phyloP scores from a whole-genome alignment of 2,888 invertebrate species.

The Drepanosiphum platanoidis region DNA sequence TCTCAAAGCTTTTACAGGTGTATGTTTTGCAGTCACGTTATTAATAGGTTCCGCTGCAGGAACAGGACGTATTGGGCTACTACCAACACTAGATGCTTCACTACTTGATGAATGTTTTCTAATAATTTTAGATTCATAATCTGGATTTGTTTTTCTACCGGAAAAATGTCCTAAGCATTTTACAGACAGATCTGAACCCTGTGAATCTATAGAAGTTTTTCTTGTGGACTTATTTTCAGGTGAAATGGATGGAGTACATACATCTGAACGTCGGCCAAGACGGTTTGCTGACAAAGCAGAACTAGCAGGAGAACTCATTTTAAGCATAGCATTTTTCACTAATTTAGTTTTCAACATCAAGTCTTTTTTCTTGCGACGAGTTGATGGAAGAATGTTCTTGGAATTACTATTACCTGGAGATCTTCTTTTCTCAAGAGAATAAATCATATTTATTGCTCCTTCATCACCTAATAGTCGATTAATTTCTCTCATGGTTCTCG shows the following conservation, averaged over 20 bases:
- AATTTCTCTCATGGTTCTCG: constrained; percentile 73
- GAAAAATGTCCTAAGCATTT: constrained; percentile 38
- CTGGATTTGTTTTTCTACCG: constrained; percentile 67
- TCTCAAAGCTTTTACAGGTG: constrained; percentile 50
- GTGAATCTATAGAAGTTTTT: constrained; percentile 62
- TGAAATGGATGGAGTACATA: constrained; percentile 44
- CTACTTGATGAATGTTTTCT: constrained; percentile 82
- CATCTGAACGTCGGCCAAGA: constrained; percentile 54
- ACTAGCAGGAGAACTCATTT: constrained; percentile 67
- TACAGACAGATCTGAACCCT: constrained; percentile 63
- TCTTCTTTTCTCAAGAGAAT: constrained; percentile 75
- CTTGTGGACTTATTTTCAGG: constrained; percentile 63
- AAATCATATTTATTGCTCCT: constrained; percentile 86
- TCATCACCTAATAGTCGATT: constrained; percentile 84
- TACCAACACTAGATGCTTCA: constrained; percentile 64
- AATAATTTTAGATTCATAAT: constrained; percentile 83
- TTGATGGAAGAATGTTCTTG: constrained; percentile 64
- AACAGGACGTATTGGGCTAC: constrained; percentile 64
- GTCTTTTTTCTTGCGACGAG: constrained; percentile 66
- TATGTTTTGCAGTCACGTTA: constrained; percentile 10
- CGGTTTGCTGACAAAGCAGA: constrained; percentile 25
- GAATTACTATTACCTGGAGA: constrained; percentile 64
- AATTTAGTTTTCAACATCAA: constrained; percentile 72
- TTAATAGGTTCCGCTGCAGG: constrained; percentile 30
- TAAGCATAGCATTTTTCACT: constrained; percentile 72